These are phyloP conservation scores for Apocrypta bakeri DNA, from an alignment of 1,140 invertebrate genomes.

Conservation along the genomic window DNA sequence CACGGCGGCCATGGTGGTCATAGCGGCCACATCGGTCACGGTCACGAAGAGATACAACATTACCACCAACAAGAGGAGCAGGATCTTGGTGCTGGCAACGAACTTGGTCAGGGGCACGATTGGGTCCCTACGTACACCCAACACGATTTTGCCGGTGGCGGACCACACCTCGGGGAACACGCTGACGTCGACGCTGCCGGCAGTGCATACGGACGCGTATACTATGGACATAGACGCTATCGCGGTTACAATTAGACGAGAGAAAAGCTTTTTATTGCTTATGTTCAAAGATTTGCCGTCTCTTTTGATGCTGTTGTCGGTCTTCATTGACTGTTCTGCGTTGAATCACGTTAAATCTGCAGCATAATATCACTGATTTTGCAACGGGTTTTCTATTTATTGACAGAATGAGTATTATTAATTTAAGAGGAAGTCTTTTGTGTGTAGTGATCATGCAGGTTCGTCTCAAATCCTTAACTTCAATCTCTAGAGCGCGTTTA, in stretches of 20 bases:
- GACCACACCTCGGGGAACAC: neutral
- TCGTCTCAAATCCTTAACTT: too few relatives aligned
- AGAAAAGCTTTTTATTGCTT: neutral
- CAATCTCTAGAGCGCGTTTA: too few relatives aligned
- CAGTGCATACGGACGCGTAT: neutral
- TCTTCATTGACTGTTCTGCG: too few relatives aligned
- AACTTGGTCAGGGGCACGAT: slow-evolving; percentile 54
- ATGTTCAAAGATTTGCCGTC: too few relatives aligned
- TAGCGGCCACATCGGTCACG: too few relatives aligned
- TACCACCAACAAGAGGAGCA: slow-evolving; percentile 56
- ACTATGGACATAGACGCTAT: neutral
- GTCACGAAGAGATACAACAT: slow-evolving; percentile 19
- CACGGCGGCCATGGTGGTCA: slow-evolving; percentile 28
- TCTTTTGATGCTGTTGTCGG: too few relatives aligned
- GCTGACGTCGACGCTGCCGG: neutral
- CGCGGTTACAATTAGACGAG: neutral
- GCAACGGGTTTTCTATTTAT: too few relatives aligned
- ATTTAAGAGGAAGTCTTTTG: too few relatives aligned
- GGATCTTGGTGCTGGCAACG: slow-evolving; percentile 61
- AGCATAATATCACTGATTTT: too few relatives aligned
- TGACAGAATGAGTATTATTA: too few relatives aligned
- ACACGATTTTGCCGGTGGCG: neutral
- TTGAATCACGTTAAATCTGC: too few relatives aligned
- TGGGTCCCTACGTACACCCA: slow-evolving; percentile 41
- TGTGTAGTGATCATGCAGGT: too few relatives aligned